These are phyloP conservation scores for Macroglossus sobrinus DNA, from an alignment of 2,113 vertebrate species.

Conservation along the genomic window DNA sequence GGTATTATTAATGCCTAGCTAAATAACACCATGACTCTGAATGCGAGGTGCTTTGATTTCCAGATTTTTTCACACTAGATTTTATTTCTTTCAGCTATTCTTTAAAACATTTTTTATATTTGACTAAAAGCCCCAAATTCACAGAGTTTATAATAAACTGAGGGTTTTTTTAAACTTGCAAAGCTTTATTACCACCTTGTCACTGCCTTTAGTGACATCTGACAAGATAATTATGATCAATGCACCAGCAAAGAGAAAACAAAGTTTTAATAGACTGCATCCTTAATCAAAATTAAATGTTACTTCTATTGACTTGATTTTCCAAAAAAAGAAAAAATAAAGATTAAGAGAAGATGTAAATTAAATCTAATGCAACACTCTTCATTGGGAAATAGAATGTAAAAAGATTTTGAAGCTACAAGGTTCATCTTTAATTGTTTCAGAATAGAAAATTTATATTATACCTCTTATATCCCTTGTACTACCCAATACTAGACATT, in stretches of 20 bases:
- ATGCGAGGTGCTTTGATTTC: background rate
- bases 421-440: background rate
- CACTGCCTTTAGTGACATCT: slow-evolving; percentile 65
- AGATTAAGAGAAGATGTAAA: slow-evolving; percentile 38
- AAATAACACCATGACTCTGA: background rate
- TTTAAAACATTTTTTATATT: background rate
- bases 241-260: slow-evolving; percentile 68
- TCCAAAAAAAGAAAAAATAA: slow-evolving; percentile 43
- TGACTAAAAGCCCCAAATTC: slow-evolving; percentile 23
- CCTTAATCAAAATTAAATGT: slow-evolving; percentile 75
- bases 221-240: slow-evolving; percentile 79
- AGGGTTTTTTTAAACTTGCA: slow-evolving; percentile 49
- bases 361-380: background rate
- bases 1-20: background rate
- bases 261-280: slow-evolving; percentile 67
- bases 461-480: background rate
- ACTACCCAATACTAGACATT: background rate
- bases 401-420: background rate
- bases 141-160: slow-evolving; percentile 27
- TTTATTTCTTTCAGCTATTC: slow-evolving; percentile 15
- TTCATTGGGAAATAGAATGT: background rate
- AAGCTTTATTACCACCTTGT: slow-evolving; percentile 66
- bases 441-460: background rate
- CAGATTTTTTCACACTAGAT: background rate
- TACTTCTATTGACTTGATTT: slow-evolving; percentile 67